These are phyloP conservation scores for Eucidaris tribuloides DNA, from an alignment of 35 echinoderm and acorn worm genomes.

Conservation along the genomic window DNA sequence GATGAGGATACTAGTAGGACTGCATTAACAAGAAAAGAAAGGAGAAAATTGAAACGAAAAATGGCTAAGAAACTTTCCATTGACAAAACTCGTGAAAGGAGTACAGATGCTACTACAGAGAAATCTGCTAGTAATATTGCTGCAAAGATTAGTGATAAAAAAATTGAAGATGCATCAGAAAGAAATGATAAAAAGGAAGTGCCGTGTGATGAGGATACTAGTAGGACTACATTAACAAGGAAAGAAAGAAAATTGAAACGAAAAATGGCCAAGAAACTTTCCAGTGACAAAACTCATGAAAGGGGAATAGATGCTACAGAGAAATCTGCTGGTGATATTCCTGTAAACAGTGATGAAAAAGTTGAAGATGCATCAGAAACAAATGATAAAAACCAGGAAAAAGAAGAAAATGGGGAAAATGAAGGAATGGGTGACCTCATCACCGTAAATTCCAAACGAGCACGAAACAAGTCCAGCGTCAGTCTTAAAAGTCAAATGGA, in stretches of 20 bases:
- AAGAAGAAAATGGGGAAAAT: neutral
- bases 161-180: neutral
- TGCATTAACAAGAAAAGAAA: neutral
- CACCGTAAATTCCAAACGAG: neutral
- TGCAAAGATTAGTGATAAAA: neutral
- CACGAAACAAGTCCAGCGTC: neutral
- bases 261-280: no score
- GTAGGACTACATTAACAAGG: neutral
- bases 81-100: no score
- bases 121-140: neutral
- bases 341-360: no score
- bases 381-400: neutral
- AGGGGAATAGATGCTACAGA: neutral
- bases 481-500: conserved; percentile 46
- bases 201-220: neutral
- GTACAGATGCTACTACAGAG: neutral
- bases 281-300: neutral
- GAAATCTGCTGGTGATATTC: neutral
- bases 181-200: neutral
- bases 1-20: neutral
- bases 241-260: neutral
- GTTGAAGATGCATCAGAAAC: neutral
- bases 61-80: neutral
- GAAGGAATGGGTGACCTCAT: neutral
- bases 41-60: conserved; percentile 15